phyloP scores from a whole-genome alignment of 2,888 invertebrate genomes.

The Dynastes maya region DNA sequence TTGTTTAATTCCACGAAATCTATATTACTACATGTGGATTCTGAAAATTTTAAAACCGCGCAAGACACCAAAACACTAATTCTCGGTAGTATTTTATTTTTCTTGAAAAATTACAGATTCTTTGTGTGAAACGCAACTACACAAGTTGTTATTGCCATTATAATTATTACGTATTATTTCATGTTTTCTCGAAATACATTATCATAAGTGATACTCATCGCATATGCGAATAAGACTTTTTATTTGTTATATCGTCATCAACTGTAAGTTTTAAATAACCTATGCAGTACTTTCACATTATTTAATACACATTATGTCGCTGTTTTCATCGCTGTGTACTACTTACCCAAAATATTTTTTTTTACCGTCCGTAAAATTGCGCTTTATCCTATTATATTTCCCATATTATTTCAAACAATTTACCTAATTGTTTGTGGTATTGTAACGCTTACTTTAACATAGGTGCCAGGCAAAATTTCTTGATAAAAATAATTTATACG shows the following conservation, averaged over 20 bases:
- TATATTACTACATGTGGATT: conserved; percentile 25
- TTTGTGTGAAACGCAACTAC: conserved; percentile 20
- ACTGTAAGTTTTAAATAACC: conserved; percentile 40
- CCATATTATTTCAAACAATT: conserved; percentile 12
- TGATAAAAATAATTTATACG: background rate
- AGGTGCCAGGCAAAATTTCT: conserved; percentile 5
- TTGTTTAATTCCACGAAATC: conserved; percentile 39
- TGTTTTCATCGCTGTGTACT: conserved; percentile 34
- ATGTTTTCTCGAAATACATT: conserved; percentile 5
- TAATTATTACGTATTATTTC: conserved; percentile 16
- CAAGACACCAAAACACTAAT: background rate
- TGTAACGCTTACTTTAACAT: conserved; percentile 22
- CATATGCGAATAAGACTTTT: background rate
- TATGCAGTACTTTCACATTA: conserved; percentile 43
- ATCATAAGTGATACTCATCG: background rate
- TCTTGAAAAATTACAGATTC: background rate
- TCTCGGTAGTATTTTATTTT: conserved; percentile 15
- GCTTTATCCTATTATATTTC: background rate
- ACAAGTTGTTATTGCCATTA: conserved; percentile 1
- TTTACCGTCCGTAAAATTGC: conserved; percentile 7
- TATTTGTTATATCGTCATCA: conserved; percentile 4
- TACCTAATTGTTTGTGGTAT: conserved; percentile 4
- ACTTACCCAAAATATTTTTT: conserved; percentile 33
- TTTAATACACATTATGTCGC: conserved; percentile 42
- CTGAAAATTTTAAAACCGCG: conserved; percentile 24